phyloP scores from a whole-genome alignment of 2,888 invertebrate genomes.

The Drosophila atripex region DNA sequence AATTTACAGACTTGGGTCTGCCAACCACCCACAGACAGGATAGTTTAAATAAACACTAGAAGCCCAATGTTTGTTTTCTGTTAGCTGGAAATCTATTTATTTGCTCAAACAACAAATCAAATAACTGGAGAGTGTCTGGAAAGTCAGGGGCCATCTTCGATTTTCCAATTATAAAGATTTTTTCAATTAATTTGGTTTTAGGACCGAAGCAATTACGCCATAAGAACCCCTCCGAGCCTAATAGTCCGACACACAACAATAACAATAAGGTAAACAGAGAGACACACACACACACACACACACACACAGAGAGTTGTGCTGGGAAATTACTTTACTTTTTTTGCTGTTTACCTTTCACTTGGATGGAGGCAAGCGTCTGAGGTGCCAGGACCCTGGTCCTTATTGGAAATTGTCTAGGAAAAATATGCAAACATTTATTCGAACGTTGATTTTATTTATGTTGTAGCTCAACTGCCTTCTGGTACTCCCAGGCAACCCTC shows the following conservation, averaged over 20 bases:
- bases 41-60: slow-evolving; percentile 9
- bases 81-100: neutral
- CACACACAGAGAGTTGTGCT: neutral
- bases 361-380: slow-evolving; percentile 6
- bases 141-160: slow-evolving; percentile 7
- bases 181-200: slow-evolving; percentile 41
- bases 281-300: too few relatives aligned
- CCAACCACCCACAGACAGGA: neutral
- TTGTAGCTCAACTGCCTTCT: slow-evolving; percentile 34
- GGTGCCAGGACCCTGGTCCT: slow-evolving; percentile 38
- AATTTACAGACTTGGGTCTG: slow-evolving; percentile 5
- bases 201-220: slow-evolving; percentile 34
- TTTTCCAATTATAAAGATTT: slow-evolving; percentile 40
- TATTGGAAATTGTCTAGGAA: slow-evolving; percentile 73
- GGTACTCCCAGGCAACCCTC: neutral
- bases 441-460: slow-evolving; percentile 78
- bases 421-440: slow-evolving; percentile 77
- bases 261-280: slow-evolving; percentile 31
- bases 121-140: neutral
- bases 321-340: slow-evolving; percentile 40
- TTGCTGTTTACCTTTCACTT: slow-evolving; percentile 28
- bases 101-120: too few relatives aligned
- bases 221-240: slow-evolving; percentile 28
- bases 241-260: slow-evolving; percentile 43
- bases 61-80: slow-evolving; percentile 8